phyloP scores from a whole-genome alignment of 2,888 invertebrate genomes.

The Conistra vaccinii region DNA sequence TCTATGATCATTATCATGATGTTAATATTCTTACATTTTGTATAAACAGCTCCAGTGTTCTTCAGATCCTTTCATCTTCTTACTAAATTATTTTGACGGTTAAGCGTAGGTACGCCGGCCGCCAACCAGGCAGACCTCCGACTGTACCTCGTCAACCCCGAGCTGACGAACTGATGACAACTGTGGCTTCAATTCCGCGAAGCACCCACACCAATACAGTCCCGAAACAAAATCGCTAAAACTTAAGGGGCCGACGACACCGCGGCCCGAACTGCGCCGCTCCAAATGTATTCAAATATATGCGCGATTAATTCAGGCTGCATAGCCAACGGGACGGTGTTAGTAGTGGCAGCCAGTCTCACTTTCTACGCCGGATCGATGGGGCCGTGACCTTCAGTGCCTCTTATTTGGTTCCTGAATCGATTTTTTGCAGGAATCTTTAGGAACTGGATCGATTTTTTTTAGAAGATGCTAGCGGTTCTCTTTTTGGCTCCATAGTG shows the following conservation, averaged over 20 bases:
- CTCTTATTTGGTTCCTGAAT: constrained; percentile 87
- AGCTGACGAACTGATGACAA: constrained; percentile 41
- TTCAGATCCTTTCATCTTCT: background rate
- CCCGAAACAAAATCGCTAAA: constrained; percentile 87
- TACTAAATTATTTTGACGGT: background rate
- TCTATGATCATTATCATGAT: constrained; percentile 1
- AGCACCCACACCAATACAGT: constrained; percentile 55
- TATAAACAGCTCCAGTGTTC: background rate
- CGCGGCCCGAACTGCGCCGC: constrained; percentile 85
- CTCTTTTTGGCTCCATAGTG: background rate
- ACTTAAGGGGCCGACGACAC: constrained; percentile 90
- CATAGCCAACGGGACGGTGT: constrained; percentile 91
- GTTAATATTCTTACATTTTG: background rate
- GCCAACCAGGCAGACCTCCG: constrained; percentile 2
- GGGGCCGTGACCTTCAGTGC: constrained; percentile 90
- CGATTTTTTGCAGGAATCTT: constrained; percentile 79
- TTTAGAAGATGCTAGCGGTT: background rate
- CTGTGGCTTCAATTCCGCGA: constrained; percentile 25
- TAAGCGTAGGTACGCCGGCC: background rate
- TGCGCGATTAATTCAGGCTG: constrained; percentile 91
- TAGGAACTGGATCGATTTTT: constrained; percentile 44
- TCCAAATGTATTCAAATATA: constrained; percentile 90
- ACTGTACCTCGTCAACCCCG: background rate
- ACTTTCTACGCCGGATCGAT: constrained; percentile 90
- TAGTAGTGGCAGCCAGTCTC: constrained; percentile 90